These are phyloP conservation scores for Albula goreensis DNA, from an alignment of 2,113 vertebrate genomes.

Conservation along the genomic window DNA sequence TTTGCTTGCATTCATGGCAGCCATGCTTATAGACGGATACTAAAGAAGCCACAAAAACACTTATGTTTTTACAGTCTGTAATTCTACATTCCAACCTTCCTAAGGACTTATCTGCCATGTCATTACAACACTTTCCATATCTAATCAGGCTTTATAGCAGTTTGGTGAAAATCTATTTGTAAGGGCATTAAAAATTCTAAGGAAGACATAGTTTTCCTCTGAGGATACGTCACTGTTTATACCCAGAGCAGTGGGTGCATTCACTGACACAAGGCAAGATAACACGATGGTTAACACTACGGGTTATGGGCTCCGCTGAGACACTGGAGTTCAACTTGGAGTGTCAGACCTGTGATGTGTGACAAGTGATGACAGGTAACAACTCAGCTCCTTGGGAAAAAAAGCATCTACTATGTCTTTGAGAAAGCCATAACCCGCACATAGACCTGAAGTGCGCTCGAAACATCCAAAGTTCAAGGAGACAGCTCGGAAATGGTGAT, in stretches of 20 bases:
- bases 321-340: neutral
- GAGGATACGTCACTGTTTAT: neutral
- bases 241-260: neutral
- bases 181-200: neutral
- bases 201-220: neutral
- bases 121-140: too few relatives aligned
- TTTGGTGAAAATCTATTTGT: too few relatives aligned
- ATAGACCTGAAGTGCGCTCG: neutral
- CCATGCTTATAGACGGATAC: too few relatives aligned
- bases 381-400: too few relatives aligned
- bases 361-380: neutral
- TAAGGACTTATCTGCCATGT: too few relatives aligned
- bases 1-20: too few relatives aligned
- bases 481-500: neutral
- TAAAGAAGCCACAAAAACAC: too few relatives aligned
- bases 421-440: neutral
- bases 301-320: neutral
- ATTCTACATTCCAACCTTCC: too few relatives aligned
- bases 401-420: too few relatives aligned
- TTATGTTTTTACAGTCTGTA: too few relatives aligned
- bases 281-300: neutral
- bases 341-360: neutral
- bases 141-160: too few relatives aligned
- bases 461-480: neutral
- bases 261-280: neutral